Evolutionary conservation across 2,797 vertebrate genomes (phyloP), one percentile per base, ranked within the genome.

Genomic region (Enteromius thamalakanensis): DNA sequence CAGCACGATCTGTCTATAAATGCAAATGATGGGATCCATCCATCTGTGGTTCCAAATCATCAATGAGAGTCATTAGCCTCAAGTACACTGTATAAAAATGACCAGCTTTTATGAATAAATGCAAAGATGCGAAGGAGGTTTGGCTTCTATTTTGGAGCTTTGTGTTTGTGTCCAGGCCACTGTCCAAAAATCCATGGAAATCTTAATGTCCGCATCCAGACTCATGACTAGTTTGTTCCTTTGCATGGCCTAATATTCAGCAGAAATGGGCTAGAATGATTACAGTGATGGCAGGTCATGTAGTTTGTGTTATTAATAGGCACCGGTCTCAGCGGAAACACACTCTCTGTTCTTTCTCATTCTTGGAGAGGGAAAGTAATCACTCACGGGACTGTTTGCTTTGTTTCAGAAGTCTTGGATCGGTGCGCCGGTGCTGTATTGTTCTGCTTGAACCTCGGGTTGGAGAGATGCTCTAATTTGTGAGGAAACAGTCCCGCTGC

Each of bases 391-490:
- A 17, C 47, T 64, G 26, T 65, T 42, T 23, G 21, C 47, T 53
- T 23, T 19, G 34, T 37, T 53, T 51, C 7, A 67, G 11, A 51
- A 9, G 91, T 62, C 23, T 60, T 26, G 91, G 89, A 80, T 26
- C 23, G 14, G 88, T 90, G 92, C 92, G 92, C 91, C 90, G 91
- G 94, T 91, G 89, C 89, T 64, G 85, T 88, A 90, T 93, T 92
- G 92, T 94, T 93, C 89, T 88, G 86, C 86, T 87, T 87, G 91
- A 91, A 91, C 93, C 88, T 85, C 88, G 86, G 76, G 85, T 91
- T 91, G 88, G 92, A 92, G 90, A 71, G 47, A 68, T 92, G 90
- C 90, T 93, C 89, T 90, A 87, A 89, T 92, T 93, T 93, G 90
- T 88, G 88, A 91, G 86, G 84, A 87, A 80, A 90, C 15, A 84